These are phyloP conservation scores for Meloidogyne hapla DNA, from an alignment of 1,140 invertebrate genomes.

Conservation along the genomic window DNA sequence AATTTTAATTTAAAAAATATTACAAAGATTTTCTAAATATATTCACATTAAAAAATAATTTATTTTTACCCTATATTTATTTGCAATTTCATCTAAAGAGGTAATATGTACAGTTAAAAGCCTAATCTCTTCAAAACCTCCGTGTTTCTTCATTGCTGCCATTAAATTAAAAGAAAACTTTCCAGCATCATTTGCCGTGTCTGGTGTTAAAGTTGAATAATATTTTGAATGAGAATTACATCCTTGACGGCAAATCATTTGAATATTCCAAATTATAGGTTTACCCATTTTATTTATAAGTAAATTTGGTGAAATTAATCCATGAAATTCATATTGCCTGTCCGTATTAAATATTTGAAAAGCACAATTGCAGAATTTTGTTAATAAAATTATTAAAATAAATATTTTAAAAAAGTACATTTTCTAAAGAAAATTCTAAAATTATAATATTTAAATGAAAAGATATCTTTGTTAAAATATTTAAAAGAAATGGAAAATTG, in stretches of 20 bases:
- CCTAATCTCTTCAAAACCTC: neutral
- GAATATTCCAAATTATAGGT: constrained; percentile 3
- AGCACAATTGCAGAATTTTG: neutral
- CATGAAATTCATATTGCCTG: neutral
- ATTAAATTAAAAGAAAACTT: constrained; percentile 7
- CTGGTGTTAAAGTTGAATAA: neutral
- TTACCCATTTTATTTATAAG: constrained; percentile 3
- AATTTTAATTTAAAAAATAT: too few relatives aligned
- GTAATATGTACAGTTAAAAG: neutral
- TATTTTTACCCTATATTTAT: neutral
- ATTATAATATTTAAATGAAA: too few relatives aligned
- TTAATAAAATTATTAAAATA: neutral
- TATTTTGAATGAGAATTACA: neutral
- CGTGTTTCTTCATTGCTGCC: neutral
- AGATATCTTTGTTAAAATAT: too few relatives aligned
- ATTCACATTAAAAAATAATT: neutral
- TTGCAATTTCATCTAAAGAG: constrained; percentile 6
- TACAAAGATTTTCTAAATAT: too few relatives aligned
- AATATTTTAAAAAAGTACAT: neutral
- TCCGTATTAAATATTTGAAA: neutral
- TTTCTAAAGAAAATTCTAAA: neutral
- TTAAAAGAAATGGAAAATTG: too few relatives aligned
- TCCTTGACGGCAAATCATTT: neutral
- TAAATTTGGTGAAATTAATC: neutral
- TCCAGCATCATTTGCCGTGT: neutral